phyloP scores from a whole-genome alignment of 1,140 invertebrate genomes.

The Spodoptera litura region DNA sequence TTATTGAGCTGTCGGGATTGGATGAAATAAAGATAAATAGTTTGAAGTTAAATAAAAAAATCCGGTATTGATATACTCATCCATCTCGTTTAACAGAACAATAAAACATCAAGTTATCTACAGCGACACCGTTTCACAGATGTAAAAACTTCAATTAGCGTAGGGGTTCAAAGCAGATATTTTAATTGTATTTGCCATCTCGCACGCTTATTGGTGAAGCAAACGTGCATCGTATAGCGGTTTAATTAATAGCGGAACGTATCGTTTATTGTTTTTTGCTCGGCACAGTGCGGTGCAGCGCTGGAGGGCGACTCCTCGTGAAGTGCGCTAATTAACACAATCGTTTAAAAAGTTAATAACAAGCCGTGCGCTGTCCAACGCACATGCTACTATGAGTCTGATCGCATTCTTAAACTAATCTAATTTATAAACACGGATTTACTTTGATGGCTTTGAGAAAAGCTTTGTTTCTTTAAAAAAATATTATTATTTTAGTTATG shows the following conservation, averaged over 20 bases:
- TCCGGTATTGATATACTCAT: no score
- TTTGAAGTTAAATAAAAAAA: no score
- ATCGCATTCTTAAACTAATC: conserved; percentile 44
- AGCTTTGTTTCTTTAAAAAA: no score
- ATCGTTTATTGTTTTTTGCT: conserved; percentile 76
- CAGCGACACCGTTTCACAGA: background rate
- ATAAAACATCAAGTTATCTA: background rate
- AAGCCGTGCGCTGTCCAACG: conserved; percentile 75
- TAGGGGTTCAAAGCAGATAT: conserved; percentile 29
- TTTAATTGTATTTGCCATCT: conserved; percentile 43
- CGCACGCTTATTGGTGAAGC: conserved; percentile 33
- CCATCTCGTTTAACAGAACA: no score
- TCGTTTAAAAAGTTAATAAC: conserved; percentile 85
- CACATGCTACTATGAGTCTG: conserved; percentile 60
- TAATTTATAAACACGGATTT: background rate
- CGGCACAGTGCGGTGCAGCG: conserved; percentile 52
- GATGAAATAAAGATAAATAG: no score
- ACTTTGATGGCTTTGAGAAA: no score
- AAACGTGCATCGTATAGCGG: conserved; percentile 54
- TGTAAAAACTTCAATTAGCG: conserved; percentile 14
- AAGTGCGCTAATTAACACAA: conserved; percentile 83
- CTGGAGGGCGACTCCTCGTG: conserved; percentile 70
- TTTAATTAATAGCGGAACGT: conserved; percentile 80
- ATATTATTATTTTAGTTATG: no score
- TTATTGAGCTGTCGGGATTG: no score